phyloP scores from a whole-genome alignment of 2,113 vertebrate genomes.

The Synchiropus splendidus region DNA sequence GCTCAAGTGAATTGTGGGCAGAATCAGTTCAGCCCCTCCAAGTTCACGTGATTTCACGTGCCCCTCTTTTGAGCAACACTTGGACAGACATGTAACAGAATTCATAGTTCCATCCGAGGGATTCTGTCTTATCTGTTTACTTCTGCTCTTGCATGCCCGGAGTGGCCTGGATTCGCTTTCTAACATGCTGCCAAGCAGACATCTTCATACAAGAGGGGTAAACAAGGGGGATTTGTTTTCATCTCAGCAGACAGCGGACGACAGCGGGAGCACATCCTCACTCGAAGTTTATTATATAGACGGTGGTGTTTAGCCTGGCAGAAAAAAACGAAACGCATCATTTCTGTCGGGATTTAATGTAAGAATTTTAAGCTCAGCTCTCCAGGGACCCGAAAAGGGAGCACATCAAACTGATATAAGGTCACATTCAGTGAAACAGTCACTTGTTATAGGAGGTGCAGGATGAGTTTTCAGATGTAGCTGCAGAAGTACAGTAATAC shows the following conservation, averaged over 20 bases:
- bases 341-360: too few relatives aligned
- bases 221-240: conserved; percentile 39
- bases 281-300: too few relatives aligned
- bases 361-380: too few relatives aligned
- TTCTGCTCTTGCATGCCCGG: conserved; percentile 1
- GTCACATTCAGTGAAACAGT: too few relatives aligned
- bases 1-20: not conserved
- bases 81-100: conserved; percentile 5
- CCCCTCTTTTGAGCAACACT: conserved; percentile 5
- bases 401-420: too few relatives aligned
- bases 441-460: too few relatives aligned
- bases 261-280: conserved; percentile 22
- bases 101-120: conserved; percentile 4
- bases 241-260: conserved; percentile 37
- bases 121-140: conserved; percentile 1
- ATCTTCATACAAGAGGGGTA: conserved; percentile 24
- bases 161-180: conserved; percentile 37
- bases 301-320: too few relatives aligned
- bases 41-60: conserved; percentile 12
- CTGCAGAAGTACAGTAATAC: too few relatives aligned
- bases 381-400: too few relatives aligned
- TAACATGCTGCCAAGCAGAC: conserved; percentile 25
- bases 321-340: too few relatives aligned
- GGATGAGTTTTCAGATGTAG: too few relatives aligned
- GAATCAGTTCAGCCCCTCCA: not conserved